Evolutionary conservation across 2,113 vertebrate genomes (phyloP), one percentile per base, ranked within the genome.

Genomic region (Solea senegalensis): DNA sequence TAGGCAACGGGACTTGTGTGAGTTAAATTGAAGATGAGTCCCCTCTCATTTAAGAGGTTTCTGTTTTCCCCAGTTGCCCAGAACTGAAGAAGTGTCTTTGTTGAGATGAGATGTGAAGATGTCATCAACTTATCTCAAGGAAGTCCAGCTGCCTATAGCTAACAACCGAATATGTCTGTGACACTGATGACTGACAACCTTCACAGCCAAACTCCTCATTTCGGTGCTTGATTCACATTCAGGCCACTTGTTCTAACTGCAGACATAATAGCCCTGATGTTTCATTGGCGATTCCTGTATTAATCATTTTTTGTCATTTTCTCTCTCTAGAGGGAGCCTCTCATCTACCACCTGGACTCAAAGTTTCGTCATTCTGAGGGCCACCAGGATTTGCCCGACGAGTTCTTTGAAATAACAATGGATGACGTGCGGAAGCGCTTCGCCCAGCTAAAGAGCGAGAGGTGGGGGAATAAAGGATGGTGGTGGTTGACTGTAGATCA

Each of bases 401-500:
- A 97, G 54, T 99, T 99, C 87, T 99, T 98, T 59, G 96, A 99
- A 68, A 94, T 99, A 80, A 99, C 98, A 0, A 81, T 99, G 76
- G 97, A 99, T 5, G 98, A 99, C 1, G 92, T 99, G 53, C 90
- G 95, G 71, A 96, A 95, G 68, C 96, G 98, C 64, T 93, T 99
- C 69, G 93, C 97, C 6, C 96, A 98, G 88, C 91, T 99, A 68
- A 96, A 94, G 91, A 99, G 95, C 10, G 96, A 97, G 87, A 96
- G 97, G 98, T 96, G 88, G 12, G 49, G 14, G 21, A 88, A 90
- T 53, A 21, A 49, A 13, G 46, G 59, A 43, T 41, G 40, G n/a
- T 45, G 40, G n/a, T 10, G 7, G 9, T 26, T 16, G 56, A 41
- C 57, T 65, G 5, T 1, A 26, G 58, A 67, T 78, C 74, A 75